phyloP scores from a whole-genome alignment of 2,113 vertebrate species.

The Chrysemys picta region DNA sequence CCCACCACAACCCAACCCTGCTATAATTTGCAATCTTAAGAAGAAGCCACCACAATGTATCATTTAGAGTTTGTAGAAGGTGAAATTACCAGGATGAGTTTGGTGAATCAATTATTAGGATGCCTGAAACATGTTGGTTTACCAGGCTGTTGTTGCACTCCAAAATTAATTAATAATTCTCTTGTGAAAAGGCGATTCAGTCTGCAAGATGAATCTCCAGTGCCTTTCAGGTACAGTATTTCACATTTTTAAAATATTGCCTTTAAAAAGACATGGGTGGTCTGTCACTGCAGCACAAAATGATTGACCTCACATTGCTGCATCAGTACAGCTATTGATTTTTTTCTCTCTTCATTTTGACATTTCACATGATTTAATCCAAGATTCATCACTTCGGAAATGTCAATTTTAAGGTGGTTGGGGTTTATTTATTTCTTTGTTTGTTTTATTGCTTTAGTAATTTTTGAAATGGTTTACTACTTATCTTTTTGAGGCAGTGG shows the following conservation, averaged over 20 bases:
- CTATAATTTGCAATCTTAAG: neutral
- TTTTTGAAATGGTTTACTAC: constrained; percentile 73
- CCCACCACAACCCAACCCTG: too few relatives aligned
- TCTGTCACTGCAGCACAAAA: constrained; percentile 61
- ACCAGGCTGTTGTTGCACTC: neutral
- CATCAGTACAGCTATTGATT: constrained; percentile 79
- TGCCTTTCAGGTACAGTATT: constrained; percentile 45
- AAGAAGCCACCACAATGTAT: neutral
- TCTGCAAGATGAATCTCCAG: constrained; percentile 66
- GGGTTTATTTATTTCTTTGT: neutral
- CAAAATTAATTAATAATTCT: constrained; percentile 45
- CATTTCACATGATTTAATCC: constrained; percentile 81
- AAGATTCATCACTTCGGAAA: constrained; percentile 80
- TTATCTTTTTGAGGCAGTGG: constrained; percentile 66
- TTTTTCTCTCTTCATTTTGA: constrained; percentile 77
- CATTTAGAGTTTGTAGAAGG: neutral
- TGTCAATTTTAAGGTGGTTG: constrained; percentile 73
- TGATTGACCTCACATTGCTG: constrained; percentile 76
- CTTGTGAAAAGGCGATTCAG: constrained; percentile 51
- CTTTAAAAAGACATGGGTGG: constrained; percentile 58
- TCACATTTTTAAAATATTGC: constrained; percentile 63
- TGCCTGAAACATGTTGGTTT: neutral
- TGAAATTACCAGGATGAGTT: neutral
- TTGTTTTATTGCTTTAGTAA: constrained; percentile 72
- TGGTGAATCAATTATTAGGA: neutral